Evolutionary conservation across 2,797 vertebrate species (phyloP).

Genomic region (Emys orbicularis): DNA sequence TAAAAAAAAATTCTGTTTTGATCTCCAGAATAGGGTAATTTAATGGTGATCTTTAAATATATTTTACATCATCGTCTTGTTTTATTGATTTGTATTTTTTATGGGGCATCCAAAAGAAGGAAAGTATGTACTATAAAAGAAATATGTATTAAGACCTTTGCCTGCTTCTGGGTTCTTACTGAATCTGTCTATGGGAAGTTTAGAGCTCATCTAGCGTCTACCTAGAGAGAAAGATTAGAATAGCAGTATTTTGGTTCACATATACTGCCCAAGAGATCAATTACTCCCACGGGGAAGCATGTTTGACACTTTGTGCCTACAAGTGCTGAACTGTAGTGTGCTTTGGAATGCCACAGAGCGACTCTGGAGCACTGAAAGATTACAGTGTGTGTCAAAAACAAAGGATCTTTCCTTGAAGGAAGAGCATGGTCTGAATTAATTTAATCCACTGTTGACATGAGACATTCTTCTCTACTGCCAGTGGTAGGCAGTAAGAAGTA

Average conservation of each 20-base stretch:
- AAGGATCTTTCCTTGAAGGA: background rate
- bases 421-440: background rate
- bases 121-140: accelerated
- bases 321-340: background rate
- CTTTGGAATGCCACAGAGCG: background rate
- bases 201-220: background rate
- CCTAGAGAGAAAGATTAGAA: background rate
- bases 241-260: background rate
- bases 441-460: background rate
- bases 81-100: background rate
- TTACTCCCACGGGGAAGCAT: background rate
- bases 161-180: background rate
- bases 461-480: background rate
- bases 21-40: background rate
- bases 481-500: background rate
- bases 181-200: background rate
- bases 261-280: background rate
- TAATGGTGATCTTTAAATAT: background rate
- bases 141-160: accelerated
- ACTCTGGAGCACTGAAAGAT: background rate
- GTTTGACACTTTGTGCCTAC: background rate
- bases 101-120: background rate
- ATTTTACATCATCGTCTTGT: background rate
- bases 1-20: background rate
- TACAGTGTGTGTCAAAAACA: background rate